These are phyloP conservation scores for Typhlomys cinereus DNA, from an alignment of 2,113 vertebrate genomes.

Conservation along the genomic window DNA sequence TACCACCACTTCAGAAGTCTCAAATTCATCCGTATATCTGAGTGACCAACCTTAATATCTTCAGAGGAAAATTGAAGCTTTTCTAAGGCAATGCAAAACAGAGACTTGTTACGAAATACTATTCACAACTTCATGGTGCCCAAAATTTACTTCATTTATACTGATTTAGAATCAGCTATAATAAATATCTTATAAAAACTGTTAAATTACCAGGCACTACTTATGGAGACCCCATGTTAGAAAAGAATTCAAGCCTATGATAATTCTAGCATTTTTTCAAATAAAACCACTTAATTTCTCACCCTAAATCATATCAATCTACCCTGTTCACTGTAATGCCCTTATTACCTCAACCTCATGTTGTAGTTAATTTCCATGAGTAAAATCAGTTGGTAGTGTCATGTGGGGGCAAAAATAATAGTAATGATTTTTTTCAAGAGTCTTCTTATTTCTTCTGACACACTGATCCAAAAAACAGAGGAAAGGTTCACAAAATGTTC, in stretches of 20 bases:
- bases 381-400: background rate
- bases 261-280: background rate
- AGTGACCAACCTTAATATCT: background rate
- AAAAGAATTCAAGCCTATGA: background rate
- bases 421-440: background rate
- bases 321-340: background rate
- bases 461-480: background rate
- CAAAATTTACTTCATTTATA: background rate
- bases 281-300: background rate
- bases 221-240: background rate
- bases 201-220: background rate
- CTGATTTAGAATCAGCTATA: background rate
- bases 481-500: background rate
- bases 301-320: background rate
- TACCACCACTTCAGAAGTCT: background rate
- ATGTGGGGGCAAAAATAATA: background rate
- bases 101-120: constrained; percentile 24
- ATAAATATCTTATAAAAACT: background rate
- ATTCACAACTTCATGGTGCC: background rate
- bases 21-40: background rate
- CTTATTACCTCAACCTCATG: background rate
- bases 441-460: background rate
- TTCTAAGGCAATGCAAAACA: background rate
- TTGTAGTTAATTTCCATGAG: background rate
- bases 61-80: background rate